These are phyloP conservation scores for Otocyon megalotis DNA, from an alignment of 2,113 vertebrate genomes.

Conservation along the genomic window DNA sequence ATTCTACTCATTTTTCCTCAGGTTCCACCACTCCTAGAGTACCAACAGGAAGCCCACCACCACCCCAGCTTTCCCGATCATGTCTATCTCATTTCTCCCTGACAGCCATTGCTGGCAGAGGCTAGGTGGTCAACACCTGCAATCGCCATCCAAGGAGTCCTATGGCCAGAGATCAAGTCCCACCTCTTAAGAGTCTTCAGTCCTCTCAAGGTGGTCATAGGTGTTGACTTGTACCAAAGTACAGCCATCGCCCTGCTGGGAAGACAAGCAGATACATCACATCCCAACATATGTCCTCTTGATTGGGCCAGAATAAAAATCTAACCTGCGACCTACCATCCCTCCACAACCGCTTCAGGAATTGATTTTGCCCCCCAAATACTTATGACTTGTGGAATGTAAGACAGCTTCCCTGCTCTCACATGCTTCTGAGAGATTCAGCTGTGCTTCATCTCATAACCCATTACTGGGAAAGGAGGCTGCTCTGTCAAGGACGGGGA, in stretches of 20 bases:
- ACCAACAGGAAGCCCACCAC: background rate
- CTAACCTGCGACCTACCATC: background rate
- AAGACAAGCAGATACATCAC: background rate
- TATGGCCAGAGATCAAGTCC: background rate
- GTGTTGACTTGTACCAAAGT: background rate
- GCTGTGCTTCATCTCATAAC: conserved; percentile 43
- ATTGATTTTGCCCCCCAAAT: conserved; percentile 24
- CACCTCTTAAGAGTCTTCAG: background rate
- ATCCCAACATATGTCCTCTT: background rate
- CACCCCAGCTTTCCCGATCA: background rate
- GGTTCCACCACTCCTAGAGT: background rate
- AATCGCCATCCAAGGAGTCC: background rate
- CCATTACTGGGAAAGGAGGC: conserved; percentile 9
- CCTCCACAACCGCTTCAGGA: background rate
- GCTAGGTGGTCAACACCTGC: background rate
- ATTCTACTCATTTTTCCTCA: background rate
- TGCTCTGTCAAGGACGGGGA: background rate
- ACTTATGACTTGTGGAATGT: conserved; percentile 33
- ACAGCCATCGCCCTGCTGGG: background rate
- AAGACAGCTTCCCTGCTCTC: background rate
- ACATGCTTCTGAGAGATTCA: background rate
- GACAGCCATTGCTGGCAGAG: background rate
- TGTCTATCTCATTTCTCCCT: background rate
- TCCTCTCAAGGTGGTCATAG: background rate
- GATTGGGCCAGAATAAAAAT: background rate